A percentile compares a stretch with the other conserved stretches of the same genome.
These are phyloP conservation scores for Idaea aversata DNA, from an alignment of 2,888 invertebrate species.

Conservation along the genomic window DNA sequence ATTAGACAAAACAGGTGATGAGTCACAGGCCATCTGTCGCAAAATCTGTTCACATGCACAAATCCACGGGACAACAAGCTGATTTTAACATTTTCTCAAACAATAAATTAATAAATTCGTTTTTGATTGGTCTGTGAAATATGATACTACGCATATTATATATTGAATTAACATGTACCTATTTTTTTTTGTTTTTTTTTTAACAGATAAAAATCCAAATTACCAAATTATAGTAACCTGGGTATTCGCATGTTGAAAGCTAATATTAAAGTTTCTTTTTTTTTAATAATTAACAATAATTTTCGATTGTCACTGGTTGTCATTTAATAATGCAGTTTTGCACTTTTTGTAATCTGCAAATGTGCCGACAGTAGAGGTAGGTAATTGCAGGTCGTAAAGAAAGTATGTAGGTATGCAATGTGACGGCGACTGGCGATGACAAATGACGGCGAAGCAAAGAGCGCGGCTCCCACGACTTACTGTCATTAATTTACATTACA, in stretches of 20 bases:
- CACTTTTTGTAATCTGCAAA: constrained; percentile 60
- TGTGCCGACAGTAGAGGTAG: constrained; percentile 66
- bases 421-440: constrained; percentile 73
- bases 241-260: background rate
- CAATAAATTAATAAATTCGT: constrained; percentile 51
- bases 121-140: constrained; percentile 58
- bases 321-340: constrained; percentile 44
- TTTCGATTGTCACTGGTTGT: constrained; percentile 47
- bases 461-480: constrained; percentile 59
- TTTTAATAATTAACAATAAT: constrained; percentile 6
- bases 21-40: constrained; percentile 76
- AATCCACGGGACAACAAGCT: constrained; percentile 57
- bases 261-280: constrained; percentile 6
- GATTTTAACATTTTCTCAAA: constrained; percentile 49
- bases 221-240: background rate
- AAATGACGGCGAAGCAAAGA: constrained; percentile 58
- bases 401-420: constrained; percentile 63
- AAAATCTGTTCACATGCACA: constrained; percentile 71
- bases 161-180: background rate
- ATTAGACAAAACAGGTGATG: constrained; percentile 65
- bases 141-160: constrained; percentile 36
- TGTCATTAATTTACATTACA: constrained; percentile 64
- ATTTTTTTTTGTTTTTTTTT: background rate
- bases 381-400: constrained; percentile 70
- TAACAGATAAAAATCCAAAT: background rate